phyloP scores from a whole-genome alignment of 2,888 invertebrate species.

The Spisula solida region DNA sequence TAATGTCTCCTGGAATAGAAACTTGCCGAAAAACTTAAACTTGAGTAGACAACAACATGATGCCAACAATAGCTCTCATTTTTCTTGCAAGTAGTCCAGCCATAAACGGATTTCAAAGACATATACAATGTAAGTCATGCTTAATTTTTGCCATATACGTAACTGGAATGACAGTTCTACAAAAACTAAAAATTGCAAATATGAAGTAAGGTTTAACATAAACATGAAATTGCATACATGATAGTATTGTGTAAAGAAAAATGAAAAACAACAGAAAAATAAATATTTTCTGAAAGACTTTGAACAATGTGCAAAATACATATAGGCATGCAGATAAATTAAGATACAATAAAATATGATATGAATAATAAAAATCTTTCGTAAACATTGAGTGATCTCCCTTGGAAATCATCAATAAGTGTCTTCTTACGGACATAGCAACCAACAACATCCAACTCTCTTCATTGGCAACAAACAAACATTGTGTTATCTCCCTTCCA shows the following conservation, averaged over 20 bases:
- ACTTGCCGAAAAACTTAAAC: no score
- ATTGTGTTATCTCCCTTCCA: not conserved
- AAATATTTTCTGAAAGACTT: conserved; percentile 19
- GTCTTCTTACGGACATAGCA: no score
- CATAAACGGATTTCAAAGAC: not conserved
- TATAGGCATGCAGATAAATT: not conserved
- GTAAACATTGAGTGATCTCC: not conserved
- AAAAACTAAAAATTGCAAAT: not conserved
- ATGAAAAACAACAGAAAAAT: not conserved
- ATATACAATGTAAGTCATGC: not conserved
- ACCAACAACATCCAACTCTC: no score
- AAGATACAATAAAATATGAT: not conserved
- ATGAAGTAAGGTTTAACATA: not conserved
- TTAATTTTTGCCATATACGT: not conserved
- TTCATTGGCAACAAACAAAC: no score
- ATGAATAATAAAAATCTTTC: not conserved
- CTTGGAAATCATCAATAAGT: not conserved
- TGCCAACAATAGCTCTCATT: no score
- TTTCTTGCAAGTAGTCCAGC: no score
- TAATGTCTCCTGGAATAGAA: no score
- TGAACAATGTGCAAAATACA: conserved; percentile 16
- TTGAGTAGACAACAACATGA: no score
- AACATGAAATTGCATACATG: not conserved
- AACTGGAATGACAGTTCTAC: not conserved
- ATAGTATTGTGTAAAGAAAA: not conserved